Conservation (phyloP, 1,140 invertebrate genomes). For the Apis mellifera region DNA sequence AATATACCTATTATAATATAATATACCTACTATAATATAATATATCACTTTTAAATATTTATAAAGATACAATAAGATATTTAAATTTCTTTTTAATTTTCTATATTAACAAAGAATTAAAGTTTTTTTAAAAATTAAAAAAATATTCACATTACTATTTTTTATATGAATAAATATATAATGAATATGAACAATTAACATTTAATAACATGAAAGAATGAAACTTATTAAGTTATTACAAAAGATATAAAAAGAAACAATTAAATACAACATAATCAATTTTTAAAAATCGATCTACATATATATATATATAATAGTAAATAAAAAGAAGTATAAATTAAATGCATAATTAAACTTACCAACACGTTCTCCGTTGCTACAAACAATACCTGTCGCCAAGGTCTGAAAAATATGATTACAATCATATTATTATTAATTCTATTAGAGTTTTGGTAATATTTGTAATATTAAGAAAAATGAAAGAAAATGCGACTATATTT, state of each 20-base stretch:
- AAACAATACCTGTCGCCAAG: conserved; percentile 58
- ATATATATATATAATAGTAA: background rate
- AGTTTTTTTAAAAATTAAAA: no score
- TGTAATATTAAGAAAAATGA: background rate
- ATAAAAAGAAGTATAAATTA: conserved; percentile 13
- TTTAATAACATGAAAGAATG: background rate
- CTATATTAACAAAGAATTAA: no score
- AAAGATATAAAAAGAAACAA: no score
- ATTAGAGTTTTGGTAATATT: background rate
- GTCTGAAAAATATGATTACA: conserved; percentile 58
- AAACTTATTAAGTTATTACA: no score
- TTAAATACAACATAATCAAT: background rate
- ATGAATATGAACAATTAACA: background rate
- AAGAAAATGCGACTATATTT: no score
- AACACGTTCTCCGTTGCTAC: conserved; percentile 59
- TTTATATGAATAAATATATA: no score
- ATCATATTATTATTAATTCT: conserved; percentile 24
- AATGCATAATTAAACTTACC: conserved; percentile 60
- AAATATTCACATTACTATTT: no score
- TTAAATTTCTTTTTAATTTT: no score
- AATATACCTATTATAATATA: no score
- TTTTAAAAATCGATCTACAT: background rate
- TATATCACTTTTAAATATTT: no score
- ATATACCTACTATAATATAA: no score
- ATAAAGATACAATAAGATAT: background rate